Conservation (phyloP, 2,797 vertebrate species). For the Chelon labrosus region DNA sequence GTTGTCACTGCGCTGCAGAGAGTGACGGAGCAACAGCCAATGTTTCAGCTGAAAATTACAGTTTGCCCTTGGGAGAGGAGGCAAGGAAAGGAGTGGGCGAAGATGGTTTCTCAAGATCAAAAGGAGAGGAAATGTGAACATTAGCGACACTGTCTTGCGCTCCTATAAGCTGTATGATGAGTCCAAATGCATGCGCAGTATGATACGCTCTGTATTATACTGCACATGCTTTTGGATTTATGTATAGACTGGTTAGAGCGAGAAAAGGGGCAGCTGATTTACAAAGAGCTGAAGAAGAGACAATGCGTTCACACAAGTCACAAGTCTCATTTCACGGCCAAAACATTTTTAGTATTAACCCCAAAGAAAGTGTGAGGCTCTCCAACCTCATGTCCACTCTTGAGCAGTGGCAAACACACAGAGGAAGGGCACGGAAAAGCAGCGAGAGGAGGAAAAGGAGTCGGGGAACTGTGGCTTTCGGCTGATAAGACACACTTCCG, state of each 20-base stretch:
- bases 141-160: conserved; percentile 33
- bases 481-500: conserved; percentile 72
- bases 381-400: conserved; percentile 11
- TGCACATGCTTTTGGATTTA: not conserved
- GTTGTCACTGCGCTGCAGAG: conserved; percentile 67
- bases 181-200: conserved; percentile 24
- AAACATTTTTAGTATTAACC: conserved; percentile 24
- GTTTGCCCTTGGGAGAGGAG: conserved; percentile 58
- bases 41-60: conserved; percentile 66
- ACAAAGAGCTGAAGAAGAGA: conserved; percentile 12
- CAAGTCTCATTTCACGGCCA: not conserved
- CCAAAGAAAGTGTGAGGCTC: conserved; percentile 13
- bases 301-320: not conserved
- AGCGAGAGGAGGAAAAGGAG: conserved; percentile 12
- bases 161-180: conserved; percentile 21
- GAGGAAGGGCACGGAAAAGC: conserved; percentile 14
- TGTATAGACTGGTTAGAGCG: conserved; percentile 8
- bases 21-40: conserved; percentile 45
- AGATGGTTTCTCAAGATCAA: conserved; percentile 64
- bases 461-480: conserved; percentile 31
- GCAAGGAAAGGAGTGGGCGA: not conserved
- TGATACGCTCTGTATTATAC: not conserved
- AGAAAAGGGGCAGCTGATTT: not conserved
- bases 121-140: conserved; percentile 67
- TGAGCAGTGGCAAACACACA: conserved; percentile 22